Conservation (phyloP, 2,888 invertebrate species). For the Cantharis rustica region DNA sequence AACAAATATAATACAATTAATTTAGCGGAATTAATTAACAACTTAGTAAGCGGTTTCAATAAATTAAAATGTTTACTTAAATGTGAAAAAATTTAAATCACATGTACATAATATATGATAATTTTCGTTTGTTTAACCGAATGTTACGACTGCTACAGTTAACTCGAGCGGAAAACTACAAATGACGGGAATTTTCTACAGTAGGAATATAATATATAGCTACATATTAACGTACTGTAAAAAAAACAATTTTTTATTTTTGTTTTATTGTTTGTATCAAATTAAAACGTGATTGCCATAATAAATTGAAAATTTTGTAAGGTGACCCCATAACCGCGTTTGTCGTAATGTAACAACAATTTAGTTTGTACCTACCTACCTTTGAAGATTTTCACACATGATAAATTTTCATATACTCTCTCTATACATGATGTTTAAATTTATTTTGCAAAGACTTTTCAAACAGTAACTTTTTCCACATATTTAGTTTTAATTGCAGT, state of each 20-base stretch:
- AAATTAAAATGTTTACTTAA: background rate
- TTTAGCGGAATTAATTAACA: too few species aligned
- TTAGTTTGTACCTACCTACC: background rate
- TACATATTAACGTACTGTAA: background rate
- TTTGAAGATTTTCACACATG: background rate
- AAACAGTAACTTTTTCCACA: background rate
- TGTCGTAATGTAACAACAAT: background rate
- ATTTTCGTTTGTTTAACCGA: background rate
- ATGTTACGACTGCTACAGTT: background rate
- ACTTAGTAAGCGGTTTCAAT: too few species aligned
- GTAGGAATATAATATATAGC: background rate
- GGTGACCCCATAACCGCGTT: background rate
- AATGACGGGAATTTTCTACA: background rate
- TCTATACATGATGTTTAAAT: background rate
- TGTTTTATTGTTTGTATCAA: background rate
- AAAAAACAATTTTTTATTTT: background rate
- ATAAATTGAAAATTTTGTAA: background rate
- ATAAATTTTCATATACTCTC: background rate
- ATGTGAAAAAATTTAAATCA: background rate
- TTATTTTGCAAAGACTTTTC: background rate
- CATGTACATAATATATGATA: background rate
- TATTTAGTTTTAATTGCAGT: background rate
- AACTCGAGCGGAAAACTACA: background rate
- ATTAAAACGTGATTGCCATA: background rate
- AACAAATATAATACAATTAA: too few species aligned